Conservation (phyloP, 2,113 vertebrate species). For the Sapajus apella region DNA sequence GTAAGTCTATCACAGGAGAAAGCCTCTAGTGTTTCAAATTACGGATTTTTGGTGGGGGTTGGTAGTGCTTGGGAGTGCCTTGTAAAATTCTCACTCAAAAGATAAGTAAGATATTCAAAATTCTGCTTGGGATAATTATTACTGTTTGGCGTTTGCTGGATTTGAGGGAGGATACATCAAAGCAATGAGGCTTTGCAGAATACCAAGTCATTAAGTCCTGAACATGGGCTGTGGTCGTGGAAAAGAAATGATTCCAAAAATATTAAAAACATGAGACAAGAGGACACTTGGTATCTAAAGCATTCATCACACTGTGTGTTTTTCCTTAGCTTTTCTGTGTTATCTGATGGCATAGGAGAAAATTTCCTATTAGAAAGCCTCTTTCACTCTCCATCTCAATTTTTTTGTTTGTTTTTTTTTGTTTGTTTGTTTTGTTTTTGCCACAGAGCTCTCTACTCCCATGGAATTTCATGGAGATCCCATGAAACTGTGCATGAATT, state of each 20-base stretch:
- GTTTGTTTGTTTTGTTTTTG: background rate
- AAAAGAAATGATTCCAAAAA: constrained; percentile 60
- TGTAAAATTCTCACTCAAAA: constrained; percentile 63
- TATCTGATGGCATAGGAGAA: constrained; percentile 15
- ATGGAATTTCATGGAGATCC: constrained; percentile 47
- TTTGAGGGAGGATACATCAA: background rate
- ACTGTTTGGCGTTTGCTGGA: background rate
- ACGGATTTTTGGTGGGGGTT: constrained; percentile 31
- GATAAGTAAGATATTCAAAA: background rate
- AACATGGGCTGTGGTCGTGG: background rate
- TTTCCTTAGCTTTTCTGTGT: background rate
- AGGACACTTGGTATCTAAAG: constrained; percentile 26
- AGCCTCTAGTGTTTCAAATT: background rate
- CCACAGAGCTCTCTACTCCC: constrained; percentile 20
- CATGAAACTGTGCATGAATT: constrained; percentile 60
- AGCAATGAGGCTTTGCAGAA: constrained; percentile 15
- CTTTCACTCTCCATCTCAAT: background rate
- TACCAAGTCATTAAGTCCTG: constrained; percentile 23
- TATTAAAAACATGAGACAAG: constrained; percentile 26
- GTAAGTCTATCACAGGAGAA: background rate
- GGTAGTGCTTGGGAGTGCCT: constrained; percentile 35
- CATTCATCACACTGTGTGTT: background rate
- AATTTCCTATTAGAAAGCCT: background rate
- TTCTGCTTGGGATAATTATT: constrained; percentile 24
- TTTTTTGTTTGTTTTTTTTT: background rate